Evolutionary conservation across 2,113 vertebrate species (phyloP).

Genomic region (Ailurus styani): DNA sequence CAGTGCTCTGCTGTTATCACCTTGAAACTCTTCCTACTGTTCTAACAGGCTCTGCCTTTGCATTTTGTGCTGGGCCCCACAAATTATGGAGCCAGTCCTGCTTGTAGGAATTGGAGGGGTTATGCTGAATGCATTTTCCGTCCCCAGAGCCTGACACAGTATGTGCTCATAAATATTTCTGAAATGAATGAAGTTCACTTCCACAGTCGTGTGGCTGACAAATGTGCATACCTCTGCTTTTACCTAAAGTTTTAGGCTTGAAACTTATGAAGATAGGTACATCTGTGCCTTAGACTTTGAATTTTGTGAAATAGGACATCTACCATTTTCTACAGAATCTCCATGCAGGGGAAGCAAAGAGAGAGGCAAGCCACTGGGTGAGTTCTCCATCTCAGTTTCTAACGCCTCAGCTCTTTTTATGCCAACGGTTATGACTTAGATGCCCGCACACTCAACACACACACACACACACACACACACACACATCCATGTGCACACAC

Average conservation of each 20-base stretch:
- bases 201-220: neutral
- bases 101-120: neutral
- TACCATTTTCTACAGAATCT: conserved; percentile 10
- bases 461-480: neutral
- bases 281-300: neutral
- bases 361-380: neutral
- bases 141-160: neutral
- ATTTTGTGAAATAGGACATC: neutral
- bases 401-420: neutral
- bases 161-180: neutral
- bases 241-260: neutral
- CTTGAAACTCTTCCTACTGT: neutral
- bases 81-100: neutral
- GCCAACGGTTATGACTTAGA: neutral
- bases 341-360: neutral
- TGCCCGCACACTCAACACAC: neutral
- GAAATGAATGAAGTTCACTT: neutral
- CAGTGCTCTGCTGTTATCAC: neutral
- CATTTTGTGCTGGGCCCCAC: neutral
- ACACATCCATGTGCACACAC: neutral
- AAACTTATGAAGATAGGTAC: neutral
- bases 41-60: neutral
- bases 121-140: neutral
- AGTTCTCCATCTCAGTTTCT: neutral
- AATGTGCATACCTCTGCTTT: neutral